Evolutionary conservation across 2,888 invertebrate species (phyloP), one percentile per base, ranked within the genome.

Genomic region (Chloromyia formosa): DNA sequence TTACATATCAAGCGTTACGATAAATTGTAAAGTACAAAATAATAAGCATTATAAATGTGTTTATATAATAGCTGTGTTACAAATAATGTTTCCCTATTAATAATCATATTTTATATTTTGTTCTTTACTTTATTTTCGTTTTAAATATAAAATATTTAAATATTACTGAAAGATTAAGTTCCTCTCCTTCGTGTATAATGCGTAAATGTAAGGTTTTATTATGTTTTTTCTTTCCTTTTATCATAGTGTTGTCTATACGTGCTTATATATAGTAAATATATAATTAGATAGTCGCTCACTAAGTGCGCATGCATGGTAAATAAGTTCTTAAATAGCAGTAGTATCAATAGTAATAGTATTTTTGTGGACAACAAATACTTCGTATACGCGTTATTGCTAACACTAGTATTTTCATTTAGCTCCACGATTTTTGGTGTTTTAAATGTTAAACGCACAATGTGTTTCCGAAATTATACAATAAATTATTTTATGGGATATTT

Each of bases 221-320:
- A n/a, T 62, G 14, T 23, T 40, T 61, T n/a, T 16, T n/a, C n/a
- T n/a, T n/a, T n/a, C n/a, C n/a, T 64, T 66, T 45, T 66, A 66
- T 62, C 62, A 40, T 35, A 22, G 10, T 60, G 23, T 60, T 60
- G n/a, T 49, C 49, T 23, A 23, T 60, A 12, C 60, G n/a, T 66
- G 20, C 2, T 45, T 66, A 66, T 66, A 66, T 66, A 66, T 22
- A 45, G 42, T 22, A 10, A 66, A 66, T 66, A 66, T 45, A 66
- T 45, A 45, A 42, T 18, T 45, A 20, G 16, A 66, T 45, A 45
- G 22, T 66, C 16, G 22, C 12, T 5, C 40, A 18, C 18, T 64
- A 40, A 64, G 12, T 54, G 9, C 2, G 20, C 2, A 16, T 58
- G 16, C 12, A 22, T 58, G 58, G 58, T 58, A 58, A 20, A 18